Conservation (phyloP, 2,797 vertebrate genomes). For the Rhincodon typus region DNA sequence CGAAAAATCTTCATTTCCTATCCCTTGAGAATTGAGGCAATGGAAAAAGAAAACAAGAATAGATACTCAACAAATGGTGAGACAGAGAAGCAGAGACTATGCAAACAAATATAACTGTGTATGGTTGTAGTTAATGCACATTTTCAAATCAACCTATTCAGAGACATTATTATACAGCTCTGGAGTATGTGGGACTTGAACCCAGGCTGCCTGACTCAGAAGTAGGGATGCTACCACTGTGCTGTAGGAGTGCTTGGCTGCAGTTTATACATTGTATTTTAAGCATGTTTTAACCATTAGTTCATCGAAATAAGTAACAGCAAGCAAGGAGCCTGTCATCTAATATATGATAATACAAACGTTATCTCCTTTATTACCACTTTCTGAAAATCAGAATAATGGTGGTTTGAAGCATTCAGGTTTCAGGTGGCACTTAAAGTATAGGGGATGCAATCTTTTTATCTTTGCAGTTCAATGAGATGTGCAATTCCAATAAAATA, state of each 20-base stretch:
- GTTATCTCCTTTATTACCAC: not conserved
- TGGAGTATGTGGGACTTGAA: too few relatives aligned
- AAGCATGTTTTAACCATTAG: not conserved
- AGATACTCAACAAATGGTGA: not conserved
- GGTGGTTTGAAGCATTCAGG: conserved; percentile 6
- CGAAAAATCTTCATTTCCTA: not conserved
- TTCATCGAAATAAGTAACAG: not conserved
- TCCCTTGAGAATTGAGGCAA: not conserved
- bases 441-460: not conserved
- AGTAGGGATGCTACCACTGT: too few relatives aligned
- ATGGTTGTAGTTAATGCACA: too few relatives aligned
- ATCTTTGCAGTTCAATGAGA: not conserved
- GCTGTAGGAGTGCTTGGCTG: not conserved
- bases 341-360: not conserved
- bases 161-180: too few relatives aligned
- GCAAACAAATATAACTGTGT: too few relatives aligned
- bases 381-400: not conserved
- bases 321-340: not conserved
- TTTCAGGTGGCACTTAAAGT: not conserved
- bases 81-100: too few relatives aligned
- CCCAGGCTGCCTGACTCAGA: too few relatives aligned
- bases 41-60: not conserved
- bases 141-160: too few relatives aligned
- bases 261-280: not conserved
- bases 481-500: not conserved